These are phyloP conservation scores for Tretioscincus oriximinensis DNA, from an alignment of 2,113 vertebrate genomes.

Conservation along the genomic window DNA sequence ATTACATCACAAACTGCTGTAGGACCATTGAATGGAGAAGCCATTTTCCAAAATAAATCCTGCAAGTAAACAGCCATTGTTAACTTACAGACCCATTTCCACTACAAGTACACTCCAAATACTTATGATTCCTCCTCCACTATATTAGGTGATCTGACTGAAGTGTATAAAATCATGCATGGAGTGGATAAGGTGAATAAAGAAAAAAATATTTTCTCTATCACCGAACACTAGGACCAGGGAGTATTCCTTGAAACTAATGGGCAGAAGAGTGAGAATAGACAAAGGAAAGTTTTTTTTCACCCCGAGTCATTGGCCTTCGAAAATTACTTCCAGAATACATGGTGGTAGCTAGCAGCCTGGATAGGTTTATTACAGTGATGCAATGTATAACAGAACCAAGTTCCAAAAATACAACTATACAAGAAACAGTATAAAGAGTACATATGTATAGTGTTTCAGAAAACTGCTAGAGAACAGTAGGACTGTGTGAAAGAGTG, in stretches of 20 bases:
- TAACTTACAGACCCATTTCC: constrained; percentile 46
- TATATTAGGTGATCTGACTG: too few relatives aligned
- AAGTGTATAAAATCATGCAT: too few relatives aligned
- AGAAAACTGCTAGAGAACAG: not conserved
- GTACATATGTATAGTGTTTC: too few relatives aligned
- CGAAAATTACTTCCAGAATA: too few relatives aligned
- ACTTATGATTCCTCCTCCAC: not conserved
- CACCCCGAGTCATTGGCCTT: too few relatives aligned
- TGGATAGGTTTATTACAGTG: not conserved
- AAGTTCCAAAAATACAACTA: not conserved
- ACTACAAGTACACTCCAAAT: not conserved
- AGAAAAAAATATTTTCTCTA: too few relatives aligned
- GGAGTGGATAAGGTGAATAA: too few relatives aligned
- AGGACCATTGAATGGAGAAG: constrained; percentile 71
- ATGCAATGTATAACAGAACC: not conserved
- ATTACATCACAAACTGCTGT: constrained; percentile 76
- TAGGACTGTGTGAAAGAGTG: not conserved
- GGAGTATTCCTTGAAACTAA: too few relatives aligned
- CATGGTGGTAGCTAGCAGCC: too few relatives aligned
- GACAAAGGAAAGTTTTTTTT: too few relatives aligned
- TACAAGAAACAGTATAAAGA: not conserved
- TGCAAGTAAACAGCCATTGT: constrained; percentile 45
- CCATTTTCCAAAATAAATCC: constrained; percentile 68
- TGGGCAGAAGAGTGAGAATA: too few relatives aligned
- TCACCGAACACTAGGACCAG: too few relatives aligned